Conservation (phyloP, 2,113 vertebrate genomes). For the Corythoichthys intestinalis region DNA sequence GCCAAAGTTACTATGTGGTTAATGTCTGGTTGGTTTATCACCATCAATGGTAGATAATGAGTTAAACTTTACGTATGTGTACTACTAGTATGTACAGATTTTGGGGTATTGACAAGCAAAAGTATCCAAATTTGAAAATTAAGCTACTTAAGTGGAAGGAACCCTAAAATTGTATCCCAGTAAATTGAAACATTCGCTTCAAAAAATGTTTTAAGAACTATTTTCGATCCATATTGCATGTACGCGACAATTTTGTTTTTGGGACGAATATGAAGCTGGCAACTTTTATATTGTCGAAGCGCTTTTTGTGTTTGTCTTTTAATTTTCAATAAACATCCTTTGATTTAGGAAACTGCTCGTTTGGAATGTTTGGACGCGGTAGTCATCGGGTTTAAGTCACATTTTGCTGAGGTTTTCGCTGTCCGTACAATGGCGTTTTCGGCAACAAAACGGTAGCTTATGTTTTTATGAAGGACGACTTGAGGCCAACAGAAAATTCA, state of each 20-base stretch:
- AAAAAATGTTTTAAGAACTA: neutral
- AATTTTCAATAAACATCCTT: slow-evolving; percentile 58
- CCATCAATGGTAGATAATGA: too few species aligned
- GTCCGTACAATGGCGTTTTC: slow-evolving; percentile 7
- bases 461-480: slow-evolving; percentile 25
- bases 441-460: too few species aligned
- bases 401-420: slow-evolving; percentile 10
- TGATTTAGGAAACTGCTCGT: slow-evolving; percentile 26
- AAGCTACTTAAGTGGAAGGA: slow-evolving; percentile 4
- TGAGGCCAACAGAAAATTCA: slow-evolving; percentile 11
- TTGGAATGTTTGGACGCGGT: neutral
- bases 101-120: neutral
- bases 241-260: slow-evolving; percentile 30
- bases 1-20: too few species aligned
- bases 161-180: neutral
- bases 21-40: too few species aligned
- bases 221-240: slow-evolving; percentile 51
- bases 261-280: slow-evolving; percentile 31
- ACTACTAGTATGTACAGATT: too few species aligned
- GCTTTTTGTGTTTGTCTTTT: slow-evolving; percentile 51
- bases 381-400: neutral
- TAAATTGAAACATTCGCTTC: neutral
- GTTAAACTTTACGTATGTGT: too few species aligned
- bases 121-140: neutral
- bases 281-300: slow-evolving; percentile 55